Evolutionary conservation across 2,113 vertebrate genomes (phyloP).

Genomic region (Aptenodytes forsteri): DNA sequence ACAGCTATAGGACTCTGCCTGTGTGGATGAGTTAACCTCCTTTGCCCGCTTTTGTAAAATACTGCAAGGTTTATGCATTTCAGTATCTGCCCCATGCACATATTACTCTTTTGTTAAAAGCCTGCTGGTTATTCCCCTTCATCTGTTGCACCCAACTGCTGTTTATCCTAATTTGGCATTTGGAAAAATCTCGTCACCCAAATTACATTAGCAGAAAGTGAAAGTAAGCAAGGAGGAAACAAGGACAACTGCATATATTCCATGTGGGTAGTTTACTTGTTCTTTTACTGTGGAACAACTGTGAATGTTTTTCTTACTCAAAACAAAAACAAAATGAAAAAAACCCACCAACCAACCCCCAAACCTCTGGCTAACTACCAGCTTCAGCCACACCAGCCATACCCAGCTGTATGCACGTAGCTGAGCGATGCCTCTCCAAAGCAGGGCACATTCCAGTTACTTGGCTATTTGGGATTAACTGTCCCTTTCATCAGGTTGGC

Average conservation of each 20-base stretch:
- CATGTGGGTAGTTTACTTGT: neutral
- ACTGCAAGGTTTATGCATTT: neutral
- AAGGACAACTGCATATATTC: neutral
- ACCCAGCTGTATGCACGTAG: neutral
- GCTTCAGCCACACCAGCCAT: neutral
- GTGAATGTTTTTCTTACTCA: neutral
- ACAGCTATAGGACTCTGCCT: neutral
- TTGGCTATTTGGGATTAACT: conserved; percentile 62
- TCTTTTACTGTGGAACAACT: conserved; percentile 14
- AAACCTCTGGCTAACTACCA: neutral
- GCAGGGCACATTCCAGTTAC: conserved; percentile 19
- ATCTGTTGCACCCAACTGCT: neutral
- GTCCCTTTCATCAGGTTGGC: conserved; percentile 41
- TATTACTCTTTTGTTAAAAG: neutral
- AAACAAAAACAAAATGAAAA: neutral
- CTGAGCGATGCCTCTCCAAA: neutral
- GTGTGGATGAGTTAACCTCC: neutral
- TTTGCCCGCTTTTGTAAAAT: neutral
- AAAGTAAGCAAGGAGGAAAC: conserved; percentile 3
- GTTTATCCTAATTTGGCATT: neutral
- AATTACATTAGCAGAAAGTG: neutral
- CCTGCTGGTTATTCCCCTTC: neutral
- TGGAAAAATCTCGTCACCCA: conserved; percentile 2
- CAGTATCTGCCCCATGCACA: neutral
- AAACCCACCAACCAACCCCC: neutral